Base-by-base conservation (phyloP, 2,888 invertebrate species). In the Leucoptera coffeella region DNA sequence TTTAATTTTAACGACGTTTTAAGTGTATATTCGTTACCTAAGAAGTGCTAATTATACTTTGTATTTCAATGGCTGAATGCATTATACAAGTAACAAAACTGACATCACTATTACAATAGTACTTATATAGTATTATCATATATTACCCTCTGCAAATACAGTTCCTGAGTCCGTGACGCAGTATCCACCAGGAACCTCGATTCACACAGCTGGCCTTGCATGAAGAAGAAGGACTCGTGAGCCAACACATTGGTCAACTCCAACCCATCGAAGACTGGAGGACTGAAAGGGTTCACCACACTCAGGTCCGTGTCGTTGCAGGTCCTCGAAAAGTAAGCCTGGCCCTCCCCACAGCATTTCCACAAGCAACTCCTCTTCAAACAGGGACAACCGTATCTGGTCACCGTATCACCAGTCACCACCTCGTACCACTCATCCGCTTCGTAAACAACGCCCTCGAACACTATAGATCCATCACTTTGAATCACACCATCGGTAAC, bases 91-190 rank as follows among this genome's bases (percentile, higher is more conserved):
- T n/a, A n/a, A n/a, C n/a, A n/a, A n/a, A n/a, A n/a, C n/a, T n/a
- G n/a, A n/a, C n/a, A n/a, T n/a, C n/a, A n/a, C n/a, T n/a, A n/a
- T n/a, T n/a, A n/a, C n/a, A n/a, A n/a, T n/a, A n/a, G n/a, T n/a
- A n/a, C n/a, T n/a, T n/a, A n/a, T n/a, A n/a, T n/a, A n/a, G n/a
- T n/a, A n/a, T n/a, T n/a, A n/a, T n/a, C n/a, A n/a, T n/a, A n/a
- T n/a, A 6, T 15, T 40, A 65, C 67, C 53, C 60, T 46, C 47
- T 67, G 67, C 15, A 67, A 39, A 29, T 49, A 62, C 23, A 60
- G 38, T 15, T 55, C 45, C 23, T 56, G 53, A 4, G 30, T 22
- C 1, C 31, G 27, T 4, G 27, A 28, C 2, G 27, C 38, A 0
- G 57, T 38, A 29, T 56, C 57, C 2, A 59, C 52, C 14, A 52